These are phyloP conservation scores for Taphrorychus bicolor DNA, from an alignment of 2,888 invertebrate species.

Conservation along the genomic window DNA sequence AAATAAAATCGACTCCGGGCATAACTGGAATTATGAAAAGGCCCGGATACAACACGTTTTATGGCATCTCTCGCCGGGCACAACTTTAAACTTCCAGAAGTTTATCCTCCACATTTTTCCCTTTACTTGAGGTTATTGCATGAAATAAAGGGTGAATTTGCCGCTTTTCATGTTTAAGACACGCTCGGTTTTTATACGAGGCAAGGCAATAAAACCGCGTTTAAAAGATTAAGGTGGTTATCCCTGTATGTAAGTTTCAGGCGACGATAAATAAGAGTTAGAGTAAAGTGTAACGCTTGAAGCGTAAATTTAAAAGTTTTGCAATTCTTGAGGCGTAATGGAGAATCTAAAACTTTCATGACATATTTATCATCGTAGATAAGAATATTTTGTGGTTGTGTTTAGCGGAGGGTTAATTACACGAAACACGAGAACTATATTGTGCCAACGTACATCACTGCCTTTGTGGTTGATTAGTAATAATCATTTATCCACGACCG, in stretches of 20 bases:
- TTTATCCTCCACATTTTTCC: slow-evolving; percentile 28
- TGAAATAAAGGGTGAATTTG: slow-evolving; percentile 16
- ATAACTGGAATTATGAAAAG: slow-evolving; percentile 29
- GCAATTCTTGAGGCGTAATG: background rate
- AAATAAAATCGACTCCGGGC: slow-evolving; percentile 26
- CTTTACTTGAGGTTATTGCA: slow-evolving; percentile 10
- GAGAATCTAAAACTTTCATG: background rate
- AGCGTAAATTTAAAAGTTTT: background rate
- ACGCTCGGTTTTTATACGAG: background rate
- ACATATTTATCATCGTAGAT: background rate
- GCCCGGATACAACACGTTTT: slow-evolving; percentile 28
- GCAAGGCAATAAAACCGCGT: slow-evolving; percentile 5
- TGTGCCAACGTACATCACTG: too few species aligned
- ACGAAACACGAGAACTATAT: too few species aligned
- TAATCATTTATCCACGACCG: too few species aligned
- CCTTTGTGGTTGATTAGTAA: too few species aligned
- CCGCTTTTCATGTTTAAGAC: slow-evolving; percentile 4
- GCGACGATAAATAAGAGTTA: slow-evolving; percentile 4
- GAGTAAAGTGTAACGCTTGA: background rate
- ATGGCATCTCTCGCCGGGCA: slow-evolving; percentile 19
- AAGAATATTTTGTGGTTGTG: too few species aligned
- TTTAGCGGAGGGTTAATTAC: too few species aligned
- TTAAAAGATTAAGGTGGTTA: slow-evolving; percentile 7
- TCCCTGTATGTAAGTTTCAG: background rate
- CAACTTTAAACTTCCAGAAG: slow-evolving; percentile 22